Base-by-base conservation (phyloP, 2,888 invertebrate genomes). In the Gymnosoma rotundatum region DNA sequence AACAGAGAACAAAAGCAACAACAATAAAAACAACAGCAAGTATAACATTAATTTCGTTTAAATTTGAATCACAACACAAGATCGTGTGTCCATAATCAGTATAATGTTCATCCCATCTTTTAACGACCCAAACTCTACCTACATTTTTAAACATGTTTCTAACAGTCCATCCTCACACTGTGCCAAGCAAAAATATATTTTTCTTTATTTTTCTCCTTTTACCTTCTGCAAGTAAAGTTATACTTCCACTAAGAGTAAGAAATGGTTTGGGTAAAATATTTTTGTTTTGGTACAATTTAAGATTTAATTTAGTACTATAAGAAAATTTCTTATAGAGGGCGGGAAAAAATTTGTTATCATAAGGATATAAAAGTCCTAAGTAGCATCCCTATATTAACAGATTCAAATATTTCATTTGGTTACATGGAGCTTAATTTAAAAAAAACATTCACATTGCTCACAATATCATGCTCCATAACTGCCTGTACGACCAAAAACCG, bases 21-120 rank as follows among this genome's bases (percentile, higher is more conserved):
- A 20, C 32, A 38, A 45, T 20, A 58, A 58, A 2, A 21, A n/a
- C 25, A 58, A 72, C 45, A 32, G 9, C 32, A 60, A 36, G 2
- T 45, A 64, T 54, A 58, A 45, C 32, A 79, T 73, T 60, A 50
- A 79, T 79, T 66, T 79, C 64, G 58, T 36, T 76, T 45, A 72
- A 76, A 90, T 82, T 82, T 70, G 56, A 89, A 79, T 79, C 90
- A 76, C 80, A 73, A 73, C 52, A 70, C 54, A 82, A 84, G 88
- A 90, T 90, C 90, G 90, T 90, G 90, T 89, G 89, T 89, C 89
- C 90, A 89, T 89, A 90, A 88, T 90, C 90, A 90, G 89, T 90
- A 90, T 89, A 90, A 90, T 88, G 88, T 89, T 88, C 89, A 90
- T 88, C 88, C 88, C 91, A 90, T 89, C 89, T 88, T 78, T 66